Evolutionary conservation across 2,888 invertebrate genomes (phyloP), one percentile per base, ranked within the genome.

Genomic region (Coelinius sp.): DNA sequence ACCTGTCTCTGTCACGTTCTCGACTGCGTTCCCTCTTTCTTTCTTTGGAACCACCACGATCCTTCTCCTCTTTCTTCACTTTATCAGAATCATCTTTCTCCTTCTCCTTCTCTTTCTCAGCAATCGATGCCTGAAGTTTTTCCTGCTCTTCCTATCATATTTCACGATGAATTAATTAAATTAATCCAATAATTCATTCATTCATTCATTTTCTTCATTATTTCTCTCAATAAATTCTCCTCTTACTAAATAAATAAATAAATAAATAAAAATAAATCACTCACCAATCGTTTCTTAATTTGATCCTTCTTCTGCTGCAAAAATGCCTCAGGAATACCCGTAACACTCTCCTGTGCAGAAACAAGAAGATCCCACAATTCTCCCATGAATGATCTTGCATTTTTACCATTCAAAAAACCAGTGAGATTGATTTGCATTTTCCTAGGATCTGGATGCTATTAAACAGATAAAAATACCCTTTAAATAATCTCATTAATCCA

Each of bases 371-470:
- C 94, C 99, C 99, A 99, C 68, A 99, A 90, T 88, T 99, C 99
- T 2, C 95, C 95, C 95, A 99, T 97, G 89, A 99, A 99, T 81
- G 96, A 94, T 46, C 99, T 92, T 17, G 99, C 98, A 89, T 98
- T 97, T 88, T 97, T 97, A 10, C 98, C 98, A 87, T 99, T 99
- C 75, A 99, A 90, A 89, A 99, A 99, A 59, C 99, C 99, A 56
- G 99, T 99, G 88, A 99, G 91, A 89, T 99, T 99, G 85, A 99
- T 99, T 92, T 99, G 99, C 94, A 99, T 99, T 89, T 97, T 96
- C 89, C 97, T 96, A 63, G 98, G 97, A 90, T 98, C 97, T 68
- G 98, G 98, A 89, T 93, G 95, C 95, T 96, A 90, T 87, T 90
- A 91, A 89, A 87, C 83, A 76, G 53, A 79, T 68, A 75, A 64